Conservation (phyloP, 64 coral and sea anemone genomes). For the Pocillopora verrucosa region DNA sequence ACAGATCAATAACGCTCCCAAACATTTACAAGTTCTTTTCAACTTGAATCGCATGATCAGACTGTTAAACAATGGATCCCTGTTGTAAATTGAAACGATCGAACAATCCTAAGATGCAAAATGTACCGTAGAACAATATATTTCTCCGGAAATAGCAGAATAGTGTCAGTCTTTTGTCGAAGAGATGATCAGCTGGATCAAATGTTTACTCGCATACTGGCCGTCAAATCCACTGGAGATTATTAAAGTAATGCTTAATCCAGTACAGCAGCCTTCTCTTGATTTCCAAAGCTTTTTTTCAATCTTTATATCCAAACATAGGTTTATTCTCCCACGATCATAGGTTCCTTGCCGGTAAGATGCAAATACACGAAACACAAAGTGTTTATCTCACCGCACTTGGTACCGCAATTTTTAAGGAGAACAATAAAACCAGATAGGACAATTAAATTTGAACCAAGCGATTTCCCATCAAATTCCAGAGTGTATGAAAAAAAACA, state of each 20-base stretch:
- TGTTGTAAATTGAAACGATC: neutral
- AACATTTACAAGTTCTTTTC: slow-evolving; percentile 59
- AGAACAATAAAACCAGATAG: neutral
- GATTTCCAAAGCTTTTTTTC: no score
- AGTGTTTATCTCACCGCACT: no score
- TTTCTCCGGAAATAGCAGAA: neutral
- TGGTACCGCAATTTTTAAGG: neutral
- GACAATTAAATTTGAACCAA: neutral
- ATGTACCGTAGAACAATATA: neutral
- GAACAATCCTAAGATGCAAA: neutral
- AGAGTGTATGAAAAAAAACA: no score
- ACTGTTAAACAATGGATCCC: neutral
- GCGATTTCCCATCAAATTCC: neutral
- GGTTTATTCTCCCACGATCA: no score
- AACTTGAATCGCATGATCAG: slow-evolving; percentile 39
- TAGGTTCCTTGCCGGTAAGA: no score
- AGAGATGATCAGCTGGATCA: neutral
- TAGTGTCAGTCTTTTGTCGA: neutral
- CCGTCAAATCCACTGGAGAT: neutral
- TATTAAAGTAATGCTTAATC: no score
- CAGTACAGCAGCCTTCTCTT: no score
- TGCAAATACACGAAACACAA: no score
- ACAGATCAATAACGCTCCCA: neutral
- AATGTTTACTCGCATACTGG: neutral
- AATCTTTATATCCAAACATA: no score